These are phyloP conservation scores for Drosophila dunni DNA, from an alignment of 1,140 invertebrate species.

Conservation along the genomic window DNA sequence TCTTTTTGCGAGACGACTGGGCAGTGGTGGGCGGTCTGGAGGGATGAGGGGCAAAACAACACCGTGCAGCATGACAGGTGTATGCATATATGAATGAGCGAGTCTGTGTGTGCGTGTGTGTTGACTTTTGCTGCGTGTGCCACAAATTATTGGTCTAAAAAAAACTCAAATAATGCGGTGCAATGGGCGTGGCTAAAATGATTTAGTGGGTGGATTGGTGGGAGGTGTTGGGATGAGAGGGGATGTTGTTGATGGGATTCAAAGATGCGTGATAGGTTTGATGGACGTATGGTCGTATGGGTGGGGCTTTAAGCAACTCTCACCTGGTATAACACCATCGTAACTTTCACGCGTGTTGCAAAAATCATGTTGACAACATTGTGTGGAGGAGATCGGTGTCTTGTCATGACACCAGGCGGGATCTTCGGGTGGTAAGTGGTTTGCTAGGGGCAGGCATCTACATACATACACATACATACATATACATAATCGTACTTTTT, in stretches of 20 bases:
- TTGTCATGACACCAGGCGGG: constrained; percentile 86
- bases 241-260: background rate
- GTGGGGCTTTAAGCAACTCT: constrained; percentile 65
- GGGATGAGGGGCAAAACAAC: background rate
- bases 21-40: constrained; percentile 18
- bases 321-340: constrained; percentile 77
- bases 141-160: constrained; percentile 38
- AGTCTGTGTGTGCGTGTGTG: constrained; percentile 20
- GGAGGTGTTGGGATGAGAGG: background rate
- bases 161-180: constrained; percentile 63
- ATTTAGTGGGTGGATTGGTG: background rate
- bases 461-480: constrained; percentile 67
- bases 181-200: constrained; percentile 51
- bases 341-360: constrained; percentile 86
- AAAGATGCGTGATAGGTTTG: background rate
- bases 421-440: constrained; percentile 89
- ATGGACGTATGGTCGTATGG: constrained; percentile 6
- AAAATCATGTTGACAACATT: constrained; percentile 87
- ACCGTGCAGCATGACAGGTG: constrained; percentile 27
- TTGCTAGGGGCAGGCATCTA: constrained; percentile 88
- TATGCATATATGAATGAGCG: constrained; percentile 9
- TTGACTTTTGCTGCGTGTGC: constrained; percentile 38
- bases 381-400: constrained; percentile 63
- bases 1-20: constrained; percentile 19
- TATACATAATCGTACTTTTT: constrained; percentile 40